These are phyloP conservation scores for Cinclus cinclus DNA, from an alignment of 2,113 vertebrate species.

Conservation along the genomic window DNA sequence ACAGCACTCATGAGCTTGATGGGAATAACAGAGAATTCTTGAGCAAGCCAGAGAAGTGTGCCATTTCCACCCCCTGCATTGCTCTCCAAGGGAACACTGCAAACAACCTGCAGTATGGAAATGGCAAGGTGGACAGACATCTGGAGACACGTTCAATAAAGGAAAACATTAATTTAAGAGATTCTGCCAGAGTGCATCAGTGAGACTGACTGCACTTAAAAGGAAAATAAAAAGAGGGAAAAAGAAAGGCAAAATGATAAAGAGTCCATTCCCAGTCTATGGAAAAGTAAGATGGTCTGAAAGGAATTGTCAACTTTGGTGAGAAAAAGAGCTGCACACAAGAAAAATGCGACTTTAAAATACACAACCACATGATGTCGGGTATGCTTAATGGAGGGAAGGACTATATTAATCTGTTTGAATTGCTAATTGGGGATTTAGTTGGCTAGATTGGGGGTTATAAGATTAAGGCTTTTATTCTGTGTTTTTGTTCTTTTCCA, in stretches of 20 bases:
- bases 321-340: conserved; percentile 29
- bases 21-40: background rate
- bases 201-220: background rate
- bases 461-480: conserved; percentile 66
- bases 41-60: background rate
- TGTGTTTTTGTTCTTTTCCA: conserved; percentile 63
- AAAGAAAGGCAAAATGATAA: background rate
- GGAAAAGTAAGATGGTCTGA: conserved; percentile 38
- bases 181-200: background rate
- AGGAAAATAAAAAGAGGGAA: background rate
- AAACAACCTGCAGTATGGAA: background rate
- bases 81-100: background rate
- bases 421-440: conserved; percentile 68
- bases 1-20: background rate
- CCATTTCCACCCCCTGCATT: background rate
- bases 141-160: background rate
- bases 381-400: conserved; percentile 31
- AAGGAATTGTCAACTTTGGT: conserved; percentile 33
- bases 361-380: background rate
- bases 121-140: background rate
- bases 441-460: conserved; percentile 37
- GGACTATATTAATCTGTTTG: conserved; percentile 54
- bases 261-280: background rate
- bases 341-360: conserved; percentile 45
- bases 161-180: background rate